These are phyloP conservation scores for Drosophila seclusa DNA, from an alignment of 2,888 invertebrate genomes.

Conservation along the genomic window DNA sequence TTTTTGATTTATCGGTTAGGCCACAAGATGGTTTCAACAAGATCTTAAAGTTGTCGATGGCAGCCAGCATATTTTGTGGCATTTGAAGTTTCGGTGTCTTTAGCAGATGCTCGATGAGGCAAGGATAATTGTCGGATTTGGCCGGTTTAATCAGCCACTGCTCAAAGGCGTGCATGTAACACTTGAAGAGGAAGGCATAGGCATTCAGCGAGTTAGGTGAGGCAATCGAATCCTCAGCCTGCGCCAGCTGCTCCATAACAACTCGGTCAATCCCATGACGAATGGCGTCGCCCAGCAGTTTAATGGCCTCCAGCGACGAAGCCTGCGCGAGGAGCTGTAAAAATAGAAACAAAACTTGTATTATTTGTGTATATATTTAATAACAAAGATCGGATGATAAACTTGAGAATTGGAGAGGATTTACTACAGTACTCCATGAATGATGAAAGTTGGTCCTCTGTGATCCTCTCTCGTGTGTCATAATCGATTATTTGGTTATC, in stretches of 20 bases:
- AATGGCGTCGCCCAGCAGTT: constrained; percentile 18
- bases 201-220: background rate
- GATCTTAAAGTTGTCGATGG: constrained; percentile 14
- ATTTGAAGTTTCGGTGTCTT: constrained; percentile 14
- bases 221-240: background rate
- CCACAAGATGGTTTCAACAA: constrained; percentile 19
- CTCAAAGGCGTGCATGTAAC: constrained; percentile 33
- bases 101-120: constrained; percentile 26
- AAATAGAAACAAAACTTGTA: background rate
- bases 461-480: background rate
- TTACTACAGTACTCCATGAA: background rate
- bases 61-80: background rate
- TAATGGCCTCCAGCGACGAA: constrained; percentile 27
- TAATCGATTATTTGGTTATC: background rate
- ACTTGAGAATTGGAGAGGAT: background rate
- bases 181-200: constrained; percentile 23
- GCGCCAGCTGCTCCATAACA: constrained; percentile 21
- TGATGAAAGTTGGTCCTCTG: background rate
- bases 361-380: background rate
- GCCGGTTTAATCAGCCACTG: constrained; percentile 11
- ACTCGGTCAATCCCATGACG: background rate
- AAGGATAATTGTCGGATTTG: constrained; percentile 9
- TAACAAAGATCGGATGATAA: background rate
- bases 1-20: background rate
- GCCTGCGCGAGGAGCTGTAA: constrained; percentile 21